Evolutionary conservation across 2,888 invertebrate species (phyloP).

Genomic region (Sympetrum striolatum): DNA sequence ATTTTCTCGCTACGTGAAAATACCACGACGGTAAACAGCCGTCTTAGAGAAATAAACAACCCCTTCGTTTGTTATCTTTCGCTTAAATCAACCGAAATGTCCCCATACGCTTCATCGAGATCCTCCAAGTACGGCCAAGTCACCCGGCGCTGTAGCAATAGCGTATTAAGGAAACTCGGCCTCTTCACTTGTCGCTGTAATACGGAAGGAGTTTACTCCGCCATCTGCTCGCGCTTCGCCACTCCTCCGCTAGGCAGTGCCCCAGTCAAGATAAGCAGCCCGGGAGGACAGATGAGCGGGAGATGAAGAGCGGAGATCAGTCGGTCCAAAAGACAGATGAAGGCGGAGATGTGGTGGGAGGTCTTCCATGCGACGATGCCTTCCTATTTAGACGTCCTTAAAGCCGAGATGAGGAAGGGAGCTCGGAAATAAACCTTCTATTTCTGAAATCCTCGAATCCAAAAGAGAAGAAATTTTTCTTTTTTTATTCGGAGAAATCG

Average conservation of each 20-base stretch:
- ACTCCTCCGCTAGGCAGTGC: neutral
- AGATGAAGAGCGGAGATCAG: neutral
- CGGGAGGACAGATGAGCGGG: neutral
- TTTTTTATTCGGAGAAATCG: conserved; percentile 3
- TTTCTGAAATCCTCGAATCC: conserved; percentile 34
- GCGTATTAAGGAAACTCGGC: too few species aligned
- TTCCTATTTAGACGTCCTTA: neutral
- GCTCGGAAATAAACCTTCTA: conserved; percentile 23
- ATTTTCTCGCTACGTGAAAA: too few species aligned
- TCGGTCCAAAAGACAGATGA: neutral
- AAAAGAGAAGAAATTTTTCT: neutral
- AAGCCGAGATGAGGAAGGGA: neutral
- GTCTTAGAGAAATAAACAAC: too few species aligned
- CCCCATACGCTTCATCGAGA: too few species aligned
- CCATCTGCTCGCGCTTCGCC: neutral
- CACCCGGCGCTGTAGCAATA: too few species aligned
- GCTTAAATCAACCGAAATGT: too few species aligned
- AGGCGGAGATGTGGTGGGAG: neutral
- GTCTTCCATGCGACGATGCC: neutral
- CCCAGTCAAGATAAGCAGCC: neutral
- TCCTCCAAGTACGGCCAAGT: too few species aligned
- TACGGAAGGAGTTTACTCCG: neutral
- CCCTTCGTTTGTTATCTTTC: too few species aligned
- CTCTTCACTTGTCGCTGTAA: neutral
- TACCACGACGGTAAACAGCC: too few species aligned